These are phyloP conservation scores for Pseudorectes ferrugineus DNA, from an alignment of 2,113 vertebrate genomes.

Conservation along the genomic window DNA sequence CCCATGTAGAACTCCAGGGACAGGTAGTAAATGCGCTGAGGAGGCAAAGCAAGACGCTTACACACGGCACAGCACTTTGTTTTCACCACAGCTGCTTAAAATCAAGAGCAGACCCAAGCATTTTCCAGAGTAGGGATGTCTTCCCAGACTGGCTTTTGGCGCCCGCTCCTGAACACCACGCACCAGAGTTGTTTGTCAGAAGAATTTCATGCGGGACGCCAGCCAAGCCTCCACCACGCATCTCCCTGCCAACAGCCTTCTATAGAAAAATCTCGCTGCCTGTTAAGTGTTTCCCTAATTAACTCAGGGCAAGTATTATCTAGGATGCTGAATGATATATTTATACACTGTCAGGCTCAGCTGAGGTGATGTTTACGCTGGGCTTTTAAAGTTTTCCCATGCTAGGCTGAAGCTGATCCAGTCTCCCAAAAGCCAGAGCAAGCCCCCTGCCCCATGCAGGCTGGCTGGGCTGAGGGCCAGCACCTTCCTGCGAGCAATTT, in stretches of 20 bases:
- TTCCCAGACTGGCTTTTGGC: background rate
- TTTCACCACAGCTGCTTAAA: background rate
- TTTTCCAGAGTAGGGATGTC: background rate
- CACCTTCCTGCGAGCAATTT: background rate
- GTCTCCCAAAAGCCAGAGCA: background rate
- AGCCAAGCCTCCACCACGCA: background rate
- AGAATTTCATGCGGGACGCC: background rate
- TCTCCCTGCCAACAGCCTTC: slow-evolving; percentile 58
- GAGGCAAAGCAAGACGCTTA: background rate
- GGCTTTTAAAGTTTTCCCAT: background rate
- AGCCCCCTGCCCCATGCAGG: background rate
- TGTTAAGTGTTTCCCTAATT: slow-evolving; percentile 57
- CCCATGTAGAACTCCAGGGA: slow-evolving; percentile 93
- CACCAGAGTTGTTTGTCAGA: slow-evolving; percentile 27
- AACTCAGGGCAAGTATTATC: slow-evolving; percentile 23
- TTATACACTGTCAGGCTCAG: background rate
- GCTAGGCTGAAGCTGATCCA: background rate
- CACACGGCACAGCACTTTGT: background rate
- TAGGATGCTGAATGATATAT: background rate
- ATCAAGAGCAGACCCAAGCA: background rate
- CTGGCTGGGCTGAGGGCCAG: background rate
- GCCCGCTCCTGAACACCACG: background rate
- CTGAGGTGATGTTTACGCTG: background rate
- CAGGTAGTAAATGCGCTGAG: slow-evolving; percentile 80
- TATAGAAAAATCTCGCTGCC: slow-evolving; percentile 39